Conservation (phyloP, 2,113 vertebrate species). For the Syrrhaptes paradoxus region DNA sequence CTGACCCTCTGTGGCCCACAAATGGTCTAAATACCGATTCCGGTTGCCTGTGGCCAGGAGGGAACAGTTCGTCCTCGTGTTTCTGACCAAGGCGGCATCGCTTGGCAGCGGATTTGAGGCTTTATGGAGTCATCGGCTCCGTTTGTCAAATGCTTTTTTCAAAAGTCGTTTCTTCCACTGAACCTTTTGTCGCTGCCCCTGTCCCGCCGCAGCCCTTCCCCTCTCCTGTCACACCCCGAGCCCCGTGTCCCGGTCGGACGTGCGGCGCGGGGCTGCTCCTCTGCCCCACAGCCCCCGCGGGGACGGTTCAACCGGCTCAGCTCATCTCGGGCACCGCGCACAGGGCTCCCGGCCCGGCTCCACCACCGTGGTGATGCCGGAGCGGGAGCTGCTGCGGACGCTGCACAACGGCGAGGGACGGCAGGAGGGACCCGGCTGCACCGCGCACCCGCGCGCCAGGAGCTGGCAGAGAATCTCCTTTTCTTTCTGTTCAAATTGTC, state of each 20-base stretch:
- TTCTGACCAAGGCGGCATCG: not conserved
- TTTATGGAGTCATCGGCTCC: not conserved
- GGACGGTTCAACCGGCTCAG: not conserved
- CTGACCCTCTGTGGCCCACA: conserved; percentile 16
- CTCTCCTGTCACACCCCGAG: not conserved
- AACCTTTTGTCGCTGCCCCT: not conserved
- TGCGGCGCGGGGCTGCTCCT: rapidly evolving
- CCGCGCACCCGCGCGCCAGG: not conserved
- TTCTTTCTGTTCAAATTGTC: not conserved
- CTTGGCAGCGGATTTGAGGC: not conserved
- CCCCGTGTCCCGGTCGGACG: rapidly evolving
- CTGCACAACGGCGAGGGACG: not conserved
- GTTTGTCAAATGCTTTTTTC: conserved; percentile 6
- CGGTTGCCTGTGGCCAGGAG: not conserved
- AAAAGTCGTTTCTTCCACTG: not conserved
- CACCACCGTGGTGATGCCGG: not conserved
- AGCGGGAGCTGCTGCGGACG: not conserved
- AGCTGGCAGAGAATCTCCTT: not conserved
- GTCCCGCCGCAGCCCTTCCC: not conserved
- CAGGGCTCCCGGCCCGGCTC: rapidly evolving
- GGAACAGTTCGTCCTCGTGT: conserved; percentile 8
- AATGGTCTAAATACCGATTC: not conserved
- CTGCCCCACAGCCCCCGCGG: rapidly evolving
- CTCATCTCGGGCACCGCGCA: not conserved
- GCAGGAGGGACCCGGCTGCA: not conserved